A percentile compares a stretch with the other conserved stretches of the same genome.
phyloP scores from a whole-genome alignment of 2,888 invertebrate species.

The Anodontia alba region DNA sequence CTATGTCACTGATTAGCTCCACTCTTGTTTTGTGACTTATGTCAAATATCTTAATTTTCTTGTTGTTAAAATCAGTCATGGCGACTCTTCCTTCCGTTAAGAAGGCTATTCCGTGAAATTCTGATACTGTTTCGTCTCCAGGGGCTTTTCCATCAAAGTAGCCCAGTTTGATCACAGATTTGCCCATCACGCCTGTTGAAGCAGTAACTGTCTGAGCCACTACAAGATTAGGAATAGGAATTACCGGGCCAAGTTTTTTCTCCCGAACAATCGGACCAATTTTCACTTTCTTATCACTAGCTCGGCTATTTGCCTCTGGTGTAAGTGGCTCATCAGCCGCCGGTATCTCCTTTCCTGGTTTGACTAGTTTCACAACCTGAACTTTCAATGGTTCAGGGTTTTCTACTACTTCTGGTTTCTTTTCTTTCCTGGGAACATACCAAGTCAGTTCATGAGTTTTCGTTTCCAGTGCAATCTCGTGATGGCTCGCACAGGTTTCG shows the following conservation, averaged over 20 bases:
- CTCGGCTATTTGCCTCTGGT: not conserved
- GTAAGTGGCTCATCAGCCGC: not conserved
- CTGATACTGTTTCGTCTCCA: constrained; percentile 45
- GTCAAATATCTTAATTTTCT: constrained; percentile 59
- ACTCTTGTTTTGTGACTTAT: constrained; percentile 57
- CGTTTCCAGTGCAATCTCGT: constrained; percentile 44
- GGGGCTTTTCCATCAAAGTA: constrained; percentile 49
- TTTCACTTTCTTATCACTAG: constrained; percentile 29
- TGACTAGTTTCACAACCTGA: not conserved
- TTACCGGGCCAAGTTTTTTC: constrained; percentile 1
- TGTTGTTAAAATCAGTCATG: constrained; percentile 50
- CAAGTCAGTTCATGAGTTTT: constrained; percentile 46
- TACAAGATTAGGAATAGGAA: constrained; percentile 14
- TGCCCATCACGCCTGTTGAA: constrained; percentile 30
- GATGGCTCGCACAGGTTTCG: constrained; percentile 46
- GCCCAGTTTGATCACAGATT: constrained; percentile 45
- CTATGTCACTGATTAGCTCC: constrained; percentile 50
- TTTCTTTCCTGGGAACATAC: constrained; percentile 34
- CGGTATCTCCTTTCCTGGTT: not conserved
- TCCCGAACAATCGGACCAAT: constrained; percentile 22
- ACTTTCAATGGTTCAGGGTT: not conserved
- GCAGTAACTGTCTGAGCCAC: constrained; percentile 53
- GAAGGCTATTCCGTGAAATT: constrained; percentile 48
- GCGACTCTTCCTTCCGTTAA: constrained; percentile 46
- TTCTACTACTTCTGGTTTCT: not conserved